Conservation (phyloP, 2,113 vertebrate genomes). For the Dinomys branickii region DNA sequence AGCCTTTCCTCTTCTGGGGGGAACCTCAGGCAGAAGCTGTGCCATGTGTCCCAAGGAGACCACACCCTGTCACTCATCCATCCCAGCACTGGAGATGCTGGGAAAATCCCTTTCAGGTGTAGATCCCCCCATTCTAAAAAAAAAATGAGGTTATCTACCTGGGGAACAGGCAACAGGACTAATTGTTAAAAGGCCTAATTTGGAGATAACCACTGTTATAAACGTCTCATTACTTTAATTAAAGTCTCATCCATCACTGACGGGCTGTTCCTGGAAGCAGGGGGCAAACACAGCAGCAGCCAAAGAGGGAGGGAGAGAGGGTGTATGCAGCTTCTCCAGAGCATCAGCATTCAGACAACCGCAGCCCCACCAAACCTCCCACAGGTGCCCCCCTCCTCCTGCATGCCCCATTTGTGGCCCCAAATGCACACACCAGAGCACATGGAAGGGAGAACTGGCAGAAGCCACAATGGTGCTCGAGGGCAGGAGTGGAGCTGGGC, state of each 20-base stretch:
- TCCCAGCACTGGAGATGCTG: constrained; percentile 25
- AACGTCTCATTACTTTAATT: constrained; percentile 67
- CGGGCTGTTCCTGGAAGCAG: constrained; percentile 62
- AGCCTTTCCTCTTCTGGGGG: background rate
- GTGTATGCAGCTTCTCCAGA: rapidly evolving
- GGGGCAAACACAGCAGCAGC: rapidly evolving
- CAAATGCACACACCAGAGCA: rapidly evolving
- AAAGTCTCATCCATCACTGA: constrained; percentile 69
- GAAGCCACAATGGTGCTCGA: rapidly evolving
- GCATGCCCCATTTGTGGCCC: too few species aligned
- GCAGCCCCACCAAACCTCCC: rapidly evolving
- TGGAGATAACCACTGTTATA: constrained; percentile 55
- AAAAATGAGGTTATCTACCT: background rate
- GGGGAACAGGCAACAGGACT: constrained; percentile 29
- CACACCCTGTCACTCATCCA: rapidly evolving
- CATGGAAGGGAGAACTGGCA: rapidly evolving
- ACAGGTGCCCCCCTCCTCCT: rapidly evolving
- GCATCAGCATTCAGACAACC: rapidly evolving
- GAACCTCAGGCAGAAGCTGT: background rate
- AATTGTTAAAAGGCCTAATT: constrained; percentile 64
- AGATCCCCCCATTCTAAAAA: background rate
- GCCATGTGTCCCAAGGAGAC: background rate
- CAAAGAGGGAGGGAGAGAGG: rapidly evolving
- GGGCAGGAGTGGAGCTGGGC: rapidly evolving
- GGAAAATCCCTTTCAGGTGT: constrained; percentile 52